Evolutionary conservation across 2,113 vertebrate genomes (phyloP), one percentile per base, ranked within the genome.

Genomic region (Nothoprocta pentlandii): DNA sequence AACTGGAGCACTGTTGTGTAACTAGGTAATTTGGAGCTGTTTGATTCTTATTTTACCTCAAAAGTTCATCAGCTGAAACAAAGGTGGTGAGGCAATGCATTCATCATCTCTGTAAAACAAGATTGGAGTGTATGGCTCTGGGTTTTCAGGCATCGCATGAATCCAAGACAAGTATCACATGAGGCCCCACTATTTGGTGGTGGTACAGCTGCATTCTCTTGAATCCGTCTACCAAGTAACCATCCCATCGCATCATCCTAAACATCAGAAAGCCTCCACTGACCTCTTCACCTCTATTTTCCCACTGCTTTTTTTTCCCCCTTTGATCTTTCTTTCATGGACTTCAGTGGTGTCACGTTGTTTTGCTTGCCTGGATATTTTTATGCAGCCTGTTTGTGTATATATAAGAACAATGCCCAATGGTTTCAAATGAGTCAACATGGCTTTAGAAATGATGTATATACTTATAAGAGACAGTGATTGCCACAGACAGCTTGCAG

Each of bases 1-100:
- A 71, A 86, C n/a, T 90, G 79, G 67, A 94, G 68, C 80, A 77
- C 49, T 28, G 17, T 80, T 92, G 71, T 95, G 79, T 68, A 93
- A 90, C 87, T 85, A 12, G 41, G 76, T 83, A 83, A 94, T 90
- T 89, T 85, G 92, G 82, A 47, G 70, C 47, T 73, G 54, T 93
- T 94, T 95, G 75, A 87, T 83, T 89, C 68, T 91, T 36, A 85
- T 46, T 53, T 85, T 94, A 76, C 84, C 85, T 92, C 79, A 91
- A 84, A 90, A 91, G 53, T 46, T 63, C 75, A 94, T 77, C 70
- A 87, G 42, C 25, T 91, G 87, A 91, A 79, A n/a, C 44, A 75
- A 68, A 76, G 30, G 64, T 12, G 20, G 21, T 51, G 84, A 69
- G 49, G 22, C 25, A 69, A 36, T 79, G 30, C 44, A 21, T 39